Percentiles rank a stretch among this genome's conserved stretches.
These are phyloP conservation scores for Neoniphon sammara DNA, from an alignment of 2,797 vertebrate genomes.

Conservation along the genomic window DNA sequence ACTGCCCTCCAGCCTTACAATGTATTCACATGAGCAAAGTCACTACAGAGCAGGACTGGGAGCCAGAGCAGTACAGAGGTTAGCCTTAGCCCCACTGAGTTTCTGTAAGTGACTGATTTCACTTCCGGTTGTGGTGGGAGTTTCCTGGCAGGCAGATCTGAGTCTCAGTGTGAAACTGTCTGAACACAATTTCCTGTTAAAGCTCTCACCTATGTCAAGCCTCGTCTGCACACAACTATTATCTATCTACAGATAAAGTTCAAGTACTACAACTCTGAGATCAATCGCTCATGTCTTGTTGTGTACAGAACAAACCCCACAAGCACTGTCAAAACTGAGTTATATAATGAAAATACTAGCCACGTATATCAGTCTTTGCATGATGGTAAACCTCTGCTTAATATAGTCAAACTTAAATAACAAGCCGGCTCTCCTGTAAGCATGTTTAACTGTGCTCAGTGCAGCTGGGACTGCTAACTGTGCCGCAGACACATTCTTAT, in stretches of 20 bases:
- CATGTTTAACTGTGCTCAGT: slow-evolving; percentile 15
- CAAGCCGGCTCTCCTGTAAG: neutral
- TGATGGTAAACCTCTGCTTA: neutral
- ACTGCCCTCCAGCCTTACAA: slow-evolving; percentile 24
- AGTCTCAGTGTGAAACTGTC: slow-evolving; percentile 68
- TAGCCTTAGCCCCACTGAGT: slow-evolving; percentile 41
- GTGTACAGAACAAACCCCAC: neutral
- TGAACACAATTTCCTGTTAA: slow-evolving; percentile 80
- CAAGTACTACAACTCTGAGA: slow-evolving; percentile 7
- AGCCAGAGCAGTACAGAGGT: slow-evolving; percentile 42
- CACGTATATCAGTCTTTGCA: neutral
- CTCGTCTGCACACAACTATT: slow-evolving; percentile 25
- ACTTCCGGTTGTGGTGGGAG: slow-evolving; percentile 80
- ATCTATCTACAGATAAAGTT: slow-evolving; percentile 10
- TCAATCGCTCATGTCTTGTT: neutral
- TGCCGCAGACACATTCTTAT: slow-evolving; percentile 32
- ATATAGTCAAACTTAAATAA: slow-evolving; percentile 19
- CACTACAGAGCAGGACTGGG: slow-evolving; percentile 22
- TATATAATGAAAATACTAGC: neutral
- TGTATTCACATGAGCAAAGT: slow-evolving; percentile 33
- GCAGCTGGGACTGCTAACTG: slow-evolving; percentile 23
- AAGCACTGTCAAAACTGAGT: neutral
- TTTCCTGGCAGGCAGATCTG: slow-evolving; percentile 79
- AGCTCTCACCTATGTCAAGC: slow-evolving; percentile 65
- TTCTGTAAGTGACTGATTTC: slow-evolving; percentile 76